Evolutionary conservation across 64 coral and sea anemone species (phyloP).

Genomic region (Trachythela sp.): DNA sequence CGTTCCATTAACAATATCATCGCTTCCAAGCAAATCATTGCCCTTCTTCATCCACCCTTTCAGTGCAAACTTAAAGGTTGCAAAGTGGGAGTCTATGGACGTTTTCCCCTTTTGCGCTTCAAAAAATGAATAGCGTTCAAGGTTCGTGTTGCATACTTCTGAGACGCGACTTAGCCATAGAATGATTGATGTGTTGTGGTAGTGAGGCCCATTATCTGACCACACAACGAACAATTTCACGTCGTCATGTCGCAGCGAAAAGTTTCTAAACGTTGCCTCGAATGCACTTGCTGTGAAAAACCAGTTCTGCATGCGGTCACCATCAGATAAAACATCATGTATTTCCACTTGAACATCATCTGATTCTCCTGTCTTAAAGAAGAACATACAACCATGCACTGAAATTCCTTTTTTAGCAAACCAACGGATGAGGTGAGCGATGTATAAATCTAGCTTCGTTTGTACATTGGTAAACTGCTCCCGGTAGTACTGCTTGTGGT

Average conservation of each 20-base stretch:
- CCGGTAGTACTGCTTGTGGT: background rate
- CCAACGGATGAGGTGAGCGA: constrained; percentile 9
- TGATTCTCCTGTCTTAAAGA: constrained; percentile 14
- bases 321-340: too few relatives aligned
- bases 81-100: constrained; percentile 52
- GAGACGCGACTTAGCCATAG: constrained; percentile 40
- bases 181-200: constrained; percentile 45
- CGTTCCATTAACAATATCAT: constrained; percentile 28
- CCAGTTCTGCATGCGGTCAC: too few relatives aligned
- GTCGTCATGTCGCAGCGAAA: background rate
- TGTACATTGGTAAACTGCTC: background rate
- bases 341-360: constrained; percentile 15
- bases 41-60: constrained; percentile 19
- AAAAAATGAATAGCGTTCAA: constrained; percentile 49
- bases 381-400: constrained; percentile 44
- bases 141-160: constrained; percentile 27
- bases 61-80: constrained; percentile 58
- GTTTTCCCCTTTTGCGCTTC: constrained; percentile 63
- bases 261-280: constrained; percentile 32
- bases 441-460: background rate
- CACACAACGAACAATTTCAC: constrained; percentile 36
- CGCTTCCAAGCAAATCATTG: constrained; percentile 24
- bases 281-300: too few relatives aligned
- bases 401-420: constrained; percentile 45
- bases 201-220: too few relatives aligned